Evolutionary conservation across 2,113 vertebrate species (phyloP), one percentile per base, ranked within the genome.

Genomic region (Rallus limicola): DNA sequence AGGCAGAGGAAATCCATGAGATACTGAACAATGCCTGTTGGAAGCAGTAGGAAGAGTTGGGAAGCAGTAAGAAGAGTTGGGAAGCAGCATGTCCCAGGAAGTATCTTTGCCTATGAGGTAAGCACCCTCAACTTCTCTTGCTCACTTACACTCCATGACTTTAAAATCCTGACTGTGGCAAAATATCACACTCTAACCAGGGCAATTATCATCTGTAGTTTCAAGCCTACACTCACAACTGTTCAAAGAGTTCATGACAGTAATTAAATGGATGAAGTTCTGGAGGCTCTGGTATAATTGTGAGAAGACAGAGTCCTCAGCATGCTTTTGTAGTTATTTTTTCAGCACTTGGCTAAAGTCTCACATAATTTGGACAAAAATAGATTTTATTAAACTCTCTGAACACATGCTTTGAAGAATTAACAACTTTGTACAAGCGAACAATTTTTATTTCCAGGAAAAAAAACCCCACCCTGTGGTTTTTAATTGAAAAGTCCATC

Each of bases 201-300:
- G 63, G 31, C 59, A 83, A 71, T 82, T 67, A 52, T 33, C 7
- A 56, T 58, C 42, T 81, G 46, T 46, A 77, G 33, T 44, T 86
- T 76, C 4, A 6, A 89, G 16, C 55, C 68, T 86, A 58, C 6
- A 3, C 40, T 82, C 63, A 72, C 50, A 90, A 53, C 34, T 3
- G 1, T 79, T 90, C 84, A 85, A 90, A 85, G 3, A 60, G 21
- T 81, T 69, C 71, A 91, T 63, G 64, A 69, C 46, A 59, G 64
- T 70, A 88, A 92, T 68, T 58, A 93, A 92, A 56, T 60, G 52
- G 78, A 74, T 34, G 25, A 83, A 81, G 25, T 94, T 93, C 77
- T 86, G 24, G 9, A 59, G 31, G 26, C 20, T 60, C 20, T 80
- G 26, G n/a, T 83, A 52, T 56, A 70, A 85, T 72, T 90, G 62